Evolutionary conservation across 2,113 vertebrate genomes (phyloP).

Genomic region (Callaeas wilsoni): DNA sequence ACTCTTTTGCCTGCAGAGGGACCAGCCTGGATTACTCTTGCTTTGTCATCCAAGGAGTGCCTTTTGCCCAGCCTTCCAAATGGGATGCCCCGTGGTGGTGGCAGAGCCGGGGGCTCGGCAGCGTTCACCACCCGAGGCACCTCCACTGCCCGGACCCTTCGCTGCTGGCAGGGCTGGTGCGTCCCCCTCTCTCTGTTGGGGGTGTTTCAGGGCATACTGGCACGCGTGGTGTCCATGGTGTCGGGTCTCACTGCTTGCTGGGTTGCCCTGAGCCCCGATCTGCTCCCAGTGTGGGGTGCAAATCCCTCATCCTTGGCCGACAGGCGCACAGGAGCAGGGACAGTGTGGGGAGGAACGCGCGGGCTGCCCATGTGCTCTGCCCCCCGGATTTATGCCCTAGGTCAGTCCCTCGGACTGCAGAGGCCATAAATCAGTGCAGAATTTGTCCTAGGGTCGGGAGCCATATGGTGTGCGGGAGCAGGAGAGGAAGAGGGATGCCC

Average conservation of each 20-base stretch:
- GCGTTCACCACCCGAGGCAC: background rate
- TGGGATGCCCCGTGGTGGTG: rapidly evolving
- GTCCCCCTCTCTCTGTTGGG: background rate
- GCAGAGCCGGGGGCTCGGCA: background rate
- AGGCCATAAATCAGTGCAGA: slow-evolving; percentile 6
- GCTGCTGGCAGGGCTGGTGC: rapidly evolving
- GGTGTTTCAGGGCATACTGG: background rate
- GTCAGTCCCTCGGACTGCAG: background rate
- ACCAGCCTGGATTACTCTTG: background rate
- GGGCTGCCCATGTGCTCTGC: background rate
- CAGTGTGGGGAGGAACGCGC: rapidly evolving
- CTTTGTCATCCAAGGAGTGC: background rate
- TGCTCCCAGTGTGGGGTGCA: background rate
- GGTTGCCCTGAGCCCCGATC: background rate
- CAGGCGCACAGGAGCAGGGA: rapidly evolving
- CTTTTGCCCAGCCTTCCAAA: background rate
- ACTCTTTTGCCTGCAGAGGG: background rate
- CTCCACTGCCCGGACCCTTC: rapidly evolving
- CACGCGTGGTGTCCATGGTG: rapidly evolving
- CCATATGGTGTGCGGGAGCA: slow-evolving; percentile 8
- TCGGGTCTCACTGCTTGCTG: background rate
- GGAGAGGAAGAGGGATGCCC: background rate
- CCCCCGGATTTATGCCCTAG: background rate
- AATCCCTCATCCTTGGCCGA: background rate
- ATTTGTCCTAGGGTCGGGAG: slow-evolving; percentile 2